Evolutionary conservation across 2,113 vertebrate genomes (phyloP), one percentile per base, ranked within the genome.

Genomic region (Empidonax alnorum): DNA sequence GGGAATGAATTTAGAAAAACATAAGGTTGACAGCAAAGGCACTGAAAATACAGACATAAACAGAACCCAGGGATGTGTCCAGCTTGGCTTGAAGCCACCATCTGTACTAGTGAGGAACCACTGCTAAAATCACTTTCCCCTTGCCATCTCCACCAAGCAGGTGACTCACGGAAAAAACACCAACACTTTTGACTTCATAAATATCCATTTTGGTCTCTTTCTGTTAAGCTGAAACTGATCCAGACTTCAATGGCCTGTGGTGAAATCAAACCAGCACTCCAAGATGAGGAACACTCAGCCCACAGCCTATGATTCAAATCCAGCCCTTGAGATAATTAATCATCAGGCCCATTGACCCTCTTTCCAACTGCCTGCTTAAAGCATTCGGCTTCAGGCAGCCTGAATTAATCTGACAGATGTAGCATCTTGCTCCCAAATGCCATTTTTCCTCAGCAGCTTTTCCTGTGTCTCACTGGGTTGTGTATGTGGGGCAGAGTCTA

Each of bases 401-500:
- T 5, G 42, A 46, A 75, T 55, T 78, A 12, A 21, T 25, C 35
- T 63, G 52, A 27, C 44, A 89, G 22, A 56, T 71, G 35, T 14
- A 50, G 53, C 39, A 20, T 9, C 66, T 55, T 75, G 47, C 35
- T 87, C 52, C 42, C 0, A 0, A 31, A 21, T 37, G 6, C 52
- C 14, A 3, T 65, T 91, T 78, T 35, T 16, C 14, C 61, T 75
- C 61, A 68, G 23, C 33, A 87, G 10, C 23, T 35, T 59, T 74
- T 86, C 53, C 50, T 12, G 3, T 53, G 8, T 46, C 55, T 33
- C 25, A 7, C 23, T 37, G 81, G 5, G 25, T 7, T 12, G 21
- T 30, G 16, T 31, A 3, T 5, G 6, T n/a, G 28, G 31, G 30
- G 23, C 56, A 66, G 1, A 1, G n/a, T 4, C 27, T 49, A 12